These are phyloP conservation scores for Hymenochirus boettgeri DNA, from an alignment of 2,113 vertebrate genomes.

Conservation along the genomic window DNA sequence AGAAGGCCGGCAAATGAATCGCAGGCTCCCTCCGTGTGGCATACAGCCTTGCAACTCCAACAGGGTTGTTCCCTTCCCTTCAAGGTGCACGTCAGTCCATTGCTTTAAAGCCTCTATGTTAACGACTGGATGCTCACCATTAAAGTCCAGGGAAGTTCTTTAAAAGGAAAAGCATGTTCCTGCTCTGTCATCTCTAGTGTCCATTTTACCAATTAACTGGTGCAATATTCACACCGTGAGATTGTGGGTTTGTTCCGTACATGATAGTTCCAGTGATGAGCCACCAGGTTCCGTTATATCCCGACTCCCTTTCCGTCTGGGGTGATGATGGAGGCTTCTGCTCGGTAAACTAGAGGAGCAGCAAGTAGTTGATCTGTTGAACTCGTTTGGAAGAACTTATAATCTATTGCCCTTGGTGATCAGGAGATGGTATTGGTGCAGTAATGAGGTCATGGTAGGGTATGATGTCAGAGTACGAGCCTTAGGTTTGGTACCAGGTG, in stretches of 20 bases:
- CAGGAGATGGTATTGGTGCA: no score
- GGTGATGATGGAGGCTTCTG: no score
- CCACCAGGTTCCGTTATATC: no score
- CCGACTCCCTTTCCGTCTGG: no score
- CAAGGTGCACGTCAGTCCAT: slow-evolving; percentile 72
- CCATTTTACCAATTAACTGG: slow-evolving; percentile 79
- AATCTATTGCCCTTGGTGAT: no score
- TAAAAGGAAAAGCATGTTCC: slow-evolving; percentile 78
- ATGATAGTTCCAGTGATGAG: no score
- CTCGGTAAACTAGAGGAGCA: no score
- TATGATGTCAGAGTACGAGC: no score
- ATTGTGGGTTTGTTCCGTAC: neutral
- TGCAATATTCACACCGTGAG: slow-evolving; percentile 43
- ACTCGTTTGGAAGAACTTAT: no score
- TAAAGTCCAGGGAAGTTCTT: slow-evolving; percentile 84
- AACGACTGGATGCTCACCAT: slow-evolving; percentile 80
- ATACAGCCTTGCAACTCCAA: slow-evolving; percentile 59
- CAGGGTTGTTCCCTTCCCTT: slow-evolving; percentile 57
- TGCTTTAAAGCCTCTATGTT: slow-evolving; percentile 70
- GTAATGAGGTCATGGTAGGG: no score
- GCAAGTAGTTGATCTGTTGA: no score
- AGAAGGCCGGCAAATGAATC: slow-evolving; percentile 77
- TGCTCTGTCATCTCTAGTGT: slow-evolving; percentile 62
- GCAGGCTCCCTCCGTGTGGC: slow-evolving; percentile 62
- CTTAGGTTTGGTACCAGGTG: no score